Conservation (phyloP, 1,140 invertebrate genomes). For the Uloborus diversus region DNA sequence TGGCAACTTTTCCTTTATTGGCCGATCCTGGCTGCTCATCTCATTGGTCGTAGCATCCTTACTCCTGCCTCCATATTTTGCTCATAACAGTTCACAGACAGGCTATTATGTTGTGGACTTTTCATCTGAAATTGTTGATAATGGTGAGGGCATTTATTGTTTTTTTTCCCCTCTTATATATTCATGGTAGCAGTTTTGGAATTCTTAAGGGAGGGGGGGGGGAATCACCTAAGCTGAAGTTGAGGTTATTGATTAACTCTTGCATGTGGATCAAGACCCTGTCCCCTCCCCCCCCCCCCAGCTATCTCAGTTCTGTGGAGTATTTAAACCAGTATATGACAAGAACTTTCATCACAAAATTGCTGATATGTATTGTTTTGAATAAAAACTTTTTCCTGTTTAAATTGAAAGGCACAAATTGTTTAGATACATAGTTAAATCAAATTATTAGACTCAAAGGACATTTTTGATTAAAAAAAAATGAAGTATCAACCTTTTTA, state of each 20-base stretch:
- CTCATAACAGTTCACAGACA: conserved; percentile 39
- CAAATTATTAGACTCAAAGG: too few relatives aligned
- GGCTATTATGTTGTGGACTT: conserved; percentile 59
- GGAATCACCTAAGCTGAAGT: background rate
- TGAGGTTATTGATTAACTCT: background rate
- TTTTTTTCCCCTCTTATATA: background rate
- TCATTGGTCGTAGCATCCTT: background rate
- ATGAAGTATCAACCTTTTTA: too few relatives aligned
- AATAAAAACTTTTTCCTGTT: background rate
- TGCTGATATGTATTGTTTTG: background rate
- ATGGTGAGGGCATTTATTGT: conserved; percentile 61
- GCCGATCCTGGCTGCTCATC: background rate
- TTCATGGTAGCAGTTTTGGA: background rate
- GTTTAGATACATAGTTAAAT: too few relatives aligned
- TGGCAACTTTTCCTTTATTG: too few relatives aligned
- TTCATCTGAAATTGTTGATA: conserved; percentile 63
- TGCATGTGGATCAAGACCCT: background rate
- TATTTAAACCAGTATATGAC: background rate
- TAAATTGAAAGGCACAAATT: too few relatives aligned
- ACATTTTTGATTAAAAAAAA: too few relatives aligned
- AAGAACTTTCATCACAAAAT: background rate
- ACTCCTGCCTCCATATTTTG: background rate
- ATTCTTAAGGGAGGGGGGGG: background rate
- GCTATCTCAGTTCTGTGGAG: background rate
- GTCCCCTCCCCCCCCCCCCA: background rate